Conservation (phyloP, 2,113 vertebrate genomes). For the Oryzias javanicus region DNA sequence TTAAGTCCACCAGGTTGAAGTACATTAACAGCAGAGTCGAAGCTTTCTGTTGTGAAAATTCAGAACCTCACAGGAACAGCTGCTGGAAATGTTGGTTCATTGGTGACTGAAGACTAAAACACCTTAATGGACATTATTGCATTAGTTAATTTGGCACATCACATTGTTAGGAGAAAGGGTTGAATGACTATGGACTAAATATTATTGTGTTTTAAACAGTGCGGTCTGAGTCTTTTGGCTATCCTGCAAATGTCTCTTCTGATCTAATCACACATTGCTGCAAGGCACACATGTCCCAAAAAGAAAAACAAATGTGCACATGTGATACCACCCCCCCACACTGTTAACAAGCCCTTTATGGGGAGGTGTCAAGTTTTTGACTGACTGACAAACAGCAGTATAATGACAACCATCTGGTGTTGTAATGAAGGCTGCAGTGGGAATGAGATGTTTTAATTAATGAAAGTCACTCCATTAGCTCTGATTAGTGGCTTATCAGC, state of each 20-base stretch:
- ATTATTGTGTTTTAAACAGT: not conserved
- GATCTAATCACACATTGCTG: constrained; percentile 49
- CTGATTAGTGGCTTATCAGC: constrained; percentile 79
- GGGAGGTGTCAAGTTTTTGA: constrained; percentile 52
- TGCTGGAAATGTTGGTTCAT: no score
- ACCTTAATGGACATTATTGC: no score
- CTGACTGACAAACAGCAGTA: constrained; percentile 70
- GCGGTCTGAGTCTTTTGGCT: constrained; percentile 17
- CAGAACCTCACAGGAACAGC: no score
- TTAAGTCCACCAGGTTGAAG: constrained; percentile 15
- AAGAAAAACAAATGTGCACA: constrained; percentile 22
- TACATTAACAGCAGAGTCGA: not conserved
- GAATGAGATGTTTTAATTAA: constrained; percentile 82
- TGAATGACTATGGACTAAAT: constrained; percentile 1
- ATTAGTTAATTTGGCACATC: not conserved
- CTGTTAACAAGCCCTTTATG: constrained; percentile 60
- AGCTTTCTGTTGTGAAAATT: no score
- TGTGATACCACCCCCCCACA: constrained; percentile 22
- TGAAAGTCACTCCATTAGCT: constrained; percentile 80
- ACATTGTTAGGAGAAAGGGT: not conserved
- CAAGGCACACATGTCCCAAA: constrained; percentile 30
- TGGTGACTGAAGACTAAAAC: no score
- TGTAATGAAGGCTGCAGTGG: constrained; percentile 76
- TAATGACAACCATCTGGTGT: constrained; percentile 80
- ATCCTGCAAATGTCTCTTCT: constrained; percentile 31